These are phyloP conservation scores for Heloderma charlesbogerti DNA, from an alignment of 2,113 vertebrate species.

Conservation along the genomic window DNA sequence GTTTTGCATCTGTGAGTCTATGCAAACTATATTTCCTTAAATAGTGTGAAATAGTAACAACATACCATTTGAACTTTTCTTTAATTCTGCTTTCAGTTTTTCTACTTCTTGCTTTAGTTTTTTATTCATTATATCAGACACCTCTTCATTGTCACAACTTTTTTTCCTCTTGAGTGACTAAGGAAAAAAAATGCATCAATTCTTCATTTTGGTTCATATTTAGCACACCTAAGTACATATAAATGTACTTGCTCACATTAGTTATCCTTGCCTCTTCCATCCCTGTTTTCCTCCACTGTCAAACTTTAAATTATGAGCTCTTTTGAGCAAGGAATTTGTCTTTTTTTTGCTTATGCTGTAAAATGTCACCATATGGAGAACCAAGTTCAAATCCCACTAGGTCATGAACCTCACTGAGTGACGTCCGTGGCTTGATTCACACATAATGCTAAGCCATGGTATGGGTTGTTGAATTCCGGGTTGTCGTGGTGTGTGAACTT, in stretches of 20 bases:
- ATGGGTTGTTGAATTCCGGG: no score
- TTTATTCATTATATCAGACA: constrained; percentile 71
- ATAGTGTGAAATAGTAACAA: neutral
- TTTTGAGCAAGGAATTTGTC: neutral
- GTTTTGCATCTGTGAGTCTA: neutral
- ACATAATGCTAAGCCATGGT: no score
- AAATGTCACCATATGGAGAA: neutral
- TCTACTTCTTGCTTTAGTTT: constrained; percentile 81
- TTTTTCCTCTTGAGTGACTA: constrained; percentile 76
- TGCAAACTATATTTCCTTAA: neutral
- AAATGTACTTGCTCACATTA: neutral
- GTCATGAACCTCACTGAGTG: no score
- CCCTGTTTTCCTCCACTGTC: neutral
- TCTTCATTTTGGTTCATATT: neutral
- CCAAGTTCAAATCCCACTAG: no score
- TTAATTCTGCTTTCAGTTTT: constrained; percentile 82
- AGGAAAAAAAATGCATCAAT: constrained; percentile 33
- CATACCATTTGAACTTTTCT: constrained; percentile 82
- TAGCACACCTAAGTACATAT: neutral
- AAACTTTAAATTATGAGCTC: neutral
- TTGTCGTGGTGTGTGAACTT: no score
- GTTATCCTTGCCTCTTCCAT: neutral
- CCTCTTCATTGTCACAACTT: constrained; percentile 65
- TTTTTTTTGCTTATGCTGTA: neutral
- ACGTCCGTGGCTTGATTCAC: no score